Evolutionary conservation across 2,888 invertebrate genomes (phyloP).

Genomic region (Drosophila suboccidentalis): DNA sequence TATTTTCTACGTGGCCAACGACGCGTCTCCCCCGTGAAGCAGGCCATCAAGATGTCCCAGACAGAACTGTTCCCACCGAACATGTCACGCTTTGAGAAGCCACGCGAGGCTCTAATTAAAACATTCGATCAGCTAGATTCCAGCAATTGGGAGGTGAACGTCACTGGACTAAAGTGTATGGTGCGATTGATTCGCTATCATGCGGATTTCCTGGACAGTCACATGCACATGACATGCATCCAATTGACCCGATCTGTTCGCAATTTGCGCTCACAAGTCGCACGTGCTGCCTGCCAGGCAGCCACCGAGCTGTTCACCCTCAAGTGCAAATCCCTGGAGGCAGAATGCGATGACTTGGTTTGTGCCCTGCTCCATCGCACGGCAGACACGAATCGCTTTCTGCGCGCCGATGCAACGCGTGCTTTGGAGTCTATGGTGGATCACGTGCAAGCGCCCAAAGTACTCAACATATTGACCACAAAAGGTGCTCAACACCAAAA

Average conservation of each 20-base stretch:
- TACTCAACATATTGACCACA: conserved; percentile 89
- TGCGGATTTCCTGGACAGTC: conserved; percentile 88
- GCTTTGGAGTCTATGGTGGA: conserved; percentile 94
- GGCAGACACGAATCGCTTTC: conserved; percentile 97
- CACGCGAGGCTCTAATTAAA: conserved; percentile 88
- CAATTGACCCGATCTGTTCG: conserved; percentile 92
- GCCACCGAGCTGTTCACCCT: conserved; percentile 92
- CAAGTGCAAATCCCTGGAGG: conserved; percentile 87
- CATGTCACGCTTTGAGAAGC: conserved; percentile 88
- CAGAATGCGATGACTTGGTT: conserved; percentile 95
- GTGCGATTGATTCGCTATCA: conserved; percentile 90
- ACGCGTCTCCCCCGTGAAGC: conserved; percentile 83
- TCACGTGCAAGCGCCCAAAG: conserved; percentile 89
- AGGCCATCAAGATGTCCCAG: conserved; percentile 80
- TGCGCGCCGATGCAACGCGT: conserved; percentile 93
- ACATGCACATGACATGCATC: conserved; percentile 90
- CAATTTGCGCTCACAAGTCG: conserved; percentile 96
- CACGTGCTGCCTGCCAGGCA: conserved; percentile 94
- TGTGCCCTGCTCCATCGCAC: conserved; percentile 93
- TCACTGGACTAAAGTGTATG: conserved; percentile 90
- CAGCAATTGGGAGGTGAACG: conserved; percentile 92
- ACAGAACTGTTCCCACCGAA: conserved; percentile 81
- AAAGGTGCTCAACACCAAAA: conserved; percentile 94
- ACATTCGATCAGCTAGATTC: conserved; percentile 89
- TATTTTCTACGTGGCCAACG: conserved; percentile 82